Conservation (phyloP, 2,113 vertebrate genomes). For the Quiscalus mexicanus region DNA sequence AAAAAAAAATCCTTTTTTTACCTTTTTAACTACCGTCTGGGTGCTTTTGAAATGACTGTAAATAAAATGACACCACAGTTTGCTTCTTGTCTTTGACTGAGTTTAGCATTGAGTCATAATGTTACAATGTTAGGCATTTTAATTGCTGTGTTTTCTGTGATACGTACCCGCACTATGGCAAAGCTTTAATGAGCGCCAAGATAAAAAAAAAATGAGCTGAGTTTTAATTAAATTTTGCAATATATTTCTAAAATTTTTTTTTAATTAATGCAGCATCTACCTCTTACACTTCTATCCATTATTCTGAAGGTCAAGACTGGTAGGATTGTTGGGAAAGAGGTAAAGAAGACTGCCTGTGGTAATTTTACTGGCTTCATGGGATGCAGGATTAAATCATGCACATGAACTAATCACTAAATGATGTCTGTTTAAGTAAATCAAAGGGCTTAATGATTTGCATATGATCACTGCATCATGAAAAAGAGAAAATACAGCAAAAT, state of each 20-base stretch:
- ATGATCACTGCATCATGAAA: neutral
- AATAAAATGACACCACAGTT: neutral
- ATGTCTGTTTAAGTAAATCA: neutral
- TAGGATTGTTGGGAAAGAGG: neutral
- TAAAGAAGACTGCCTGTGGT: neutral
- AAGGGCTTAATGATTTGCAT: neutral
- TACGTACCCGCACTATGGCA: neutral
- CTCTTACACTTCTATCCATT: neutral
- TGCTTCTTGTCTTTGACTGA: neutral
- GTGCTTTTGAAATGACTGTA: neutral
- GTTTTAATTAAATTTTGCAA: neutral
- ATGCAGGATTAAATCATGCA: neutral
- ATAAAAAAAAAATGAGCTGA: neutral
- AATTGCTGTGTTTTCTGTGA: neutral
- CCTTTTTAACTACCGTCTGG: neutral
- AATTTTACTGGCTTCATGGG: neutral
- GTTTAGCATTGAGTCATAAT: neutral
- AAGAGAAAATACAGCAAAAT: neutral
- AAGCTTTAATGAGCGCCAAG: neutral
- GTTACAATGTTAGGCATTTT: neutral
- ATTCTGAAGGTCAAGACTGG: neutral
- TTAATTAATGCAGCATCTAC: neutral
- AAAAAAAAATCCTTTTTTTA: neutral
- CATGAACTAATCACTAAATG: neutral
- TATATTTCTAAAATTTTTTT: neutral